Evolutionary conservation across 2,888 invertebrate genomes (phyloP).

Genomic region (Parascotia fuliginaria): DNA sequence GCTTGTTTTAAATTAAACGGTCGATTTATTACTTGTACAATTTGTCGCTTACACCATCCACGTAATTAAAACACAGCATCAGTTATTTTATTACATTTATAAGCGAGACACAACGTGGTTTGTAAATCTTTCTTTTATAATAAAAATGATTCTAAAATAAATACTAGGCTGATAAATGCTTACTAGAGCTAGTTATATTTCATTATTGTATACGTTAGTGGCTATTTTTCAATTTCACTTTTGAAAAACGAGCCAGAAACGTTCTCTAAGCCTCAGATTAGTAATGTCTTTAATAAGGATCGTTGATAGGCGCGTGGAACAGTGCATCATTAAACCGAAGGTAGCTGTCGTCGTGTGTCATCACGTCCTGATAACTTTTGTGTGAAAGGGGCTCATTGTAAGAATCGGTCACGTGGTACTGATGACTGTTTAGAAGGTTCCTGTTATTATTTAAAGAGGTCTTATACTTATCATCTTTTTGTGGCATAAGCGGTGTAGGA

Average conservation of each 20-base stretch:
- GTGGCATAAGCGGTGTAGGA: constrained; percentile 74
- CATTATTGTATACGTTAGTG: constrained; percentile 33
- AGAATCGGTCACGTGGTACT: constrained; percentile 71
- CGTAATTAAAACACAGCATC: constrained; percentile 72
- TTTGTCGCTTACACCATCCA: constrained; percentile 75
- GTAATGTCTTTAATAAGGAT: constrained; percentile 79
- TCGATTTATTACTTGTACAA: constrained; percentile 84
- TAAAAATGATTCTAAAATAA: constrained; percentile 51
- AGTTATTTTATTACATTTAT: constrained; percentile 81
- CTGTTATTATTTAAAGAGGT: constrained; percentile 56
- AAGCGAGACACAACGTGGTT: constrained; percentile 68
- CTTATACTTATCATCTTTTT: constrained; percentile 71
- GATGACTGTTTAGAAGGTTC: constrained; percentile 77
- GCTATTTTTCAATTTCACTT: constrained; percentile 49
- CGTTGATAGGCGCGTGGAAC: constrained; percentile 74
- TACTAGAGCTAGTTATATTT: constrained; percentile 19
- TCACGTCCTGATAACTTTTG: constrained; percentile 68
- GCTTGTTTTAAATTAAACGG: constrained; percentile 81
- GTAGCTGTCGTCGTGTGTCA: constrained; percentile 71
- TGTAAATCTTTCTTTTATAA: constrained; percentile 48
- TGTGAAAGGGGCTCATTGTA: constrained; percentile 67
- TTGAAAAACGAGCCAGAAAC: constrained; percentile 55
- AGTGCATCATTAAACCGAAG: constrained; percentile 75
- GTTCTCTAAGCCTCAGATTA: constrained; percentile 38
- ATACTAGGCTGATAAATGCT: constrained; percentile 46